phyloP scores from a whole-genome alignment of 2,113 vertebrate species.

The Anhinga anhinga region DNA sequence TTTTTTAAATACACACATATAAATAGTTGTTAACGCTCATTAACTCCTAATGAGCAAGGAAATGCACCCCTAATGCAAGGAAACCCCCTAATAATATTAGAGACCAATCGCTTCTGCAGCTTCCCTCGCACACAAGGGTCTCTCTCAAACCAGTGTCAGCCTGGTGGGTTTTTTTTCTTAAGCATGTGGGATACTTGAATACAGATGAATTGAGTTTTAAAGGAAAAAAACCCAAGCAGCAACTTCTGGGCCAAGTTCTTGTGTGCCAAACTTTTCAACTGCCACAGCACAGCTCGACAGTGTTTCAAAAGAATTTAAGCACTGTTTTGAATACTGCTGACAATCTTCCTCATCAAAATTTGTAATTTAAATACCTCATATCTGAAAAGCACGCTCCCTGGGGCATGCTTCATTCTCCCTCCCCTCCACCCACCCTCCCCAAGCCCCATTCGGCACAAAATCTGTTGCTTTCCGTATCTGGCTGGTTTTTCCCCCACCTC shows the following conservation, averaged over 20 bases:
- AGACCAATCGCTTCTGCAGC: not conserved
- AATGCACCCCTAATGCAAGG: not conserved
- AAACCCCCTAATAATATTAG: not conserved
- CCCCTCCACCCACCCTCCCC: not conserved
- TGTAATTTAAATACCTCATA: conserved; percentile 75
- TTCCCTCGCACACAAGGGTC: not conserved
- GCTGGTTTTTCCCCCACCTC: not conserved
- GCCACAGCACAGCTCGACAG: conserved; percentile 43
- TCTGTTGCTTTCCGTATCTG: accelerated
- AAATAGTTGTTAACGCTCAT: not conserved
- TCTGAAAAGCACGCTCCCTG: conserved; percentile 59
- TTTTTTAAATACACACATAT: not conserved
- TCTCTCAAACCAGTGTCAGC: not conserved
- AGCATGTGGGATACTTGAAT: conserved; percentile 41
- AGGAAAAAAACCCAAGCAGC: conserved; percentile 24
- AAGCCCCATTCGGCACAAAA: not conserved
- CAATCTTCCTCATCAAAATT: conserved; percentile 66
- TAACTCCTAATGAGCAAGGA: not conserved
- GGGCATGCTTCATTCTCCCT: conserved; percentile 40
- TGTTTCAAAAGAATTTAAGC: conserved; percentile 60
- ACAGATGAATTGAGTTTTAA: conserved; percentile 58
- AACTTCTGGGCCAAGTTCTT: conserved; percentile 60
- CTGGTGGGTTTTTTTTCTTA: not conserved
- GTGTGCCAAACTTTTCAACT: conserved; percentile 39
- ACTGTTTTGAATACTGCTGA: conserved; percentile 67